Evolutionary conservation across 2,113 vertebrate species (phyloP), one percentile per base, ranked within the genome.

Genomic region (Chionomys nivalis): DNA sequence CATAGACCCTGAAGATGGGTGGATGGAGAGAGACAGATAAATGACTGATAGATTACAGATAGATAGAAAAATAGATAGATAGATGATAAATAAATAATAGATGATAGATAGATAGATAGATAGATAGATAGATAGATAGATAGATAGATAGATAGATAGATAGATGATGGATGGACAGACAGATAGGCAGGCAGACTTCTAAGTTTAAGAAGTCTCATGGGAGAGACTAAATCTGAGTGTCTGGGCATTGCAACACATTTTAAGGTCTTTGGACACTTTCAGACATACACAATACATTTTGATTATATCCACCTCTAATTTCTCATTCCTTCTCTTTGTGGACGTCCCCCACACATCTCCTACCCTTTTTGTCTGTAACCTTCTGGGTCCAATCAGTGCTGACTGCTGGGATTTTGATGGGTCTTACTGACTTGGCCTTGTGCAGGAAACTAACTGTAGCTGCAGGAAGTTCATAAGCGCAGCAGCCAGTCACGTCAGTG

Each of bases 81-180:
- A 33, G 1, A 78, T 14, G 16, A 10, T 47, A 47, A 7, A 36
- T 12, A 52, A 47, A 47, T 47, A 47, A 5, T 47, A 47, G 47
- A 47, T 47, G 16, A n/a, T 5, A 23, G 39, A 21, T 0, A 17
- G 28, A 79, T 8, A 58, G 12, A 82, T 4, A 28, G 13, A 85
- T 4, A 44, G 23, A 65, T 33, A 36, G 19, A 86, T 36, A 33
- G 14, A 36, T 21, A 44, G 26, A 65, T 0, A 17, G 44, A 17
- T 0, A 49, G 44, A 23, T 1, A 47, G 42, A 31, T 1, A 31
- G 26, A 31, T 7, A 31, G 76, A 49, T 3, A 26, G 11, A 83
- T 3, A 42, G 21, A 63, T 31, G 26, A 65, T 0, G 9, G 44
- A 17, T 0, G 33, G 44, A 63, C 0, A 3, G 61, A 9, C 1